Base-by-base conservation (phyloP, 2,797 vertebrate species). In the Vireo griseus region DNA sequence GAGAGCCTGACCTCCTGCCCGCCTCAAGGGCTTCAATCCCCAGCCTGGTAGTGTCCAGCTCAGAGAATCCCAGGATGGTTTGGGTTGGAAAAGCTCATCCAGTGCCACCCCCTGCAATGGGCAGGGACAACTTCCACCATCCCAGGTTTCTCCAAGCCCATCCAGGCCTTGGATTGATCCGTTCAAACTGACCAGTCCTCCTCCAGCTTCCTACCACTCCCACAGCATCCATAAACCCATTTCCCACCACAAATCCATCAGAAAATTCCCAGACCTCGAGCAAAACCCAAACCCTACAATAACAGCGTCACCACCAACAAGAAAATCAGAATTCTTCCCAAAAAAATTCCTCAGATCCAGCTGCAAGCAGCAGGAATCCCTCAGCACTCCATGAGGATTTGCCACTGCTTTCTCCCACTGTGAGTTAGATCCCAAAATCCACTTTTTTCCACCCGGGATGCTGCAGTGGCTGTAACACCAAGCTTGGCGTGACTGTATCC, bases 331-430 rank as follows among this genome's bases (percentile, higher is more conserved):
- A 44, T 37, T 72, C 47, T 15, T 48, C 13, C 13, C 5, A 3
- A 1, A 11, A 51, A 66, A 48, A 20, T 19, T 22, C 26, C 39
- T 65, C 13, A 0, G 25, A 24, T 58, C 40, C 48, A 42, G 10
- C 47, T 31, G 28, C 13, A 65, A 72, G 29, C 45, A 67, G 71
- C 78, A 69, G 33, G 24, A 82, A 33, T 51, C 54, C 31, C 42
- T 67, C 33, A 21, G n/a, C 59, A 13, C 31, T 9, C 0, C 4
- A 17, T 14, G 8, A 11, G 16, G 73, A 68, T 62, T 18, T 16
- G 3, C 3, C 42, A 20, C 10, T 2, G 1, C 35, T 86, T 58
- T 54, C 37, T 5, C 71, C 20, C 9, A 19, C 65, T 5, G 0
- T 2, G 37, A 52, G 5, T 42, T 25, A 11, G 26, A 62, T 16